Base-by-base conservation (phyloP, 2,888 invertebrate species). In the Dromius quadrimaculatus region DNA sequence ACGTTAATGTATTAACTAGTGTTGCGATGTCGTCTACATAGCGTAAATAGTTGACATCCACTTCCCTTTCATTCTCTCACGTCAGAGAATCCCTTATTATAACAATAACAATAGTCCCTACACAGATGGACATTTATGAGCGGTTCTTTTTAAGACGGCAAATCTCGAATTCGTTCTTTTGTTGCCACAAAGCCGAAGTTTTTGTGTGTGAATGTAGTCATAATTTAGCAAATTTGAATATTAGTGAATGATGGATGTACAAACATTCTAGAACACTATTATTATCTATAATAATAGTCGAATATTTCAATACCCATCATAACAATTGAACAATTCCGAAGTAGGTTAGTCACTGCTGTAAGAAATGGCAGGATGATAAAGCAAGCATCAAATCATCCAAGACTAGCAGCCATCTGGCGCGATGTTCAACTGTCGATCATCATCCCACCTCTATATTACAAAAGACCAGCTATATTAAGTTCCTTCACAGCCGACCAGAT, bases 131-230 rank as follows among this genome's bases (percentile, higher is more conserved):
- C 79, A 78, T 79, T 79, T 79, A 79, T 78, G 76, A 79, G 78
- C 75, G 76, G 74, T 78, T 77, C 54, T 66, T 66, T 66, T 79
- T 78, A 78, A 79, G 77, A 78, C 79, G 79, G 78, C 78, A 79
- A 79, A 79, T 79, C 79, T 78, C 79, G 78, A 79, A 79, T 79
- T 79, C 79, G 79, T 78, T 77, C 76, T 78, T 78, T 79, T 79
- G 79, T 79, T 76, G 23, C 22, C 66, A 38, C 36, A 36, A 22
- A 23, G 50, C 50, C 23, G 50, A n/a, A n/a, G n/a, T n/a, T n/a
- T n/a, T n/a, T n/a, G n/a, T n/a, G n/a, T n/a, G n/a, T n/a, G n/a
- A n/a, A n/a, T n/a, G n/a, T n/a, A n/a, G n/a, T n/a, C n/a, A n/a
- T n/a, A n/a, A n/a, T n/a, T n/a, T n/a, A n/a, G n/a, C n/a, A n/a